Conservation (phyloP, 2,113 vertebrate species). For the Ammodytes dubius region DNA sequence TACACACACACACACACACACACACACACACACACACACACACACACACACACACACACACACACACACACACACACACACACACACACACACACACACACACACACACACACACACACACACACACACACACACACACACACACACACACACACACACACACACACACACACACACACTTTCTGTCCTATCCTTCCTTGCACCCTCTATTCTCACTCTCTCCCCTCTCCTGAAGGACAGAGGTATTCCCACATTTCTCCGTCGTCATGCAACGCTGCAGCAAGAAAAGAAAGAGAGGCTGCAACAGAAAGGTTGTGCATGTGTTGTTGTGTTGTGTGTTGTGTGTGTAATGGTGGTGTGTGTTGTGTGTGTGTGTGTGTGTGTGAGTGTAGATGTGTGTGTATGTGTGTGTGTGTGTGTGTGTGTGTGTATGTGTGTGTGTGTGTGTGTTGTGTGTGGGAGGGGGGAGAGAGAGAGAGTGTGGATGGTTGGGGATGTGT, state of each 20-base stretch:
- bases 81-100: too few species aligned
- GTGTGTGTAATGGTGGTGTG: background rate
- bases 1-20: too few species aligned
- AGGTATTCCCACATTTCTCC: constrained; percentile 87
- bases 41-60: too few species aligned
- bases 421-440: constrained; percentile 18
- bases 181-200: background rate
- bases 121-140: too few species aligned
- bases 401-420: constrained; percentile 4
- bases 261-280: constrained; percentile 87
- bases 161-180: too few species aligned
- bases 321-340: background rate
- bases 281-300: constrained; percentile 79
- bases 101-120: too few species aligned
- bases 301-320: constrained; percentile 67
- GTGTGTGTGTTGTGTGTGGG: constrained; percentile 58
- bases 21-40: too few species aligned
- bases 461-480: background rate
- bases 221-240: constrained; percentile 83
- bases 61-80: too few species aligned
- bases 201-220: constrained; percentile 32
- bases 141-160: too few species aligned
- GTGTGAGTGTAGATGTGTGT: constrained; percentile 4
- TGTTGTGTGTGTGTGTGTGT: constrained; percentile 28
- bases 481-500: constrained; percentile 61